A percentile compares a stretch with the other conserved stretches of the same genome.
Conservation (phyloP, 2,113 vertebrate genomes). For the Cryptomyrus ogoouensis region DNA sequence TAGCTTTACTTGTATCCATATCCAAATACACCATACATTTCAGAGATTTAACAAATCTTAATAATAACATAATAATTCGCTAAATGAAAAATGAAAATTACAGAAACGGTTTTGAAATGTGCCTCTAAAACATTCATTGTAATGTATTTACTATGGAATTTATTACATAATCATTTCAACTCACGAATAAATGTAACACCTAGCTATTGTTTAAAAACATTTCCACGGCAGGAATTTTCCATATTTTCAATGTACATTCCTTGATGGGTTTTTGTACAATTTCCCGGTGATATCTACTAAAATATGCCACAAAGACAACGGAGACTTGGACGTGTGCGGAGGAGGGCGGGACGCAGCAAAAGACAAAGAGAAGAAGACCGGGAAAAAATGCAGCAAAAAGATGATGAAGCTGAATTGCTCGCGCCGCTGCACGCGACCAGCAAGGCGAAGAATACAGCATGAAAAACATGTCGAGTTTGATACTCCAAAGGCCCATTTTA, state of each 20-base stretch:
- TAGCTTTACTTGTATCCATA: not conserved
- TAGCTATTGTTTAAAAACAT: not conserved
- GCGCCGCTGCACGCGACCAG: not conserved
- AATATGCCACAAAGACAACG: not conserved
- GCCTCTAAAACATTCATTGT: not conserved
- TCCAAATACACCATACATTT: not conserved
- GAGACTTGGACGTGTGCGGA: not conserved
- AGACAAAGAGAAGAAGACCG: slow-evolving; percentile 18
- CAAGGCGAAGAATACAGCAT: not conserved
- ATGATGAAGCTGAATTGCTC: not conserved
- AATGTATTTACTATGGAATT: no score
- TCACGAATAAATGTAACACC: not conserved
- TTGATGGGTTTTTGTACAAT: not conserved
- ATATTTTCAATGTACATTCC: not conserved
- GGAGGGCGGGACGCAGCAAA: not conserved
- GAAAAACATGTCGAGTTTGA: not conserved
- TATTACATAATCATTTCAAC: not conserved
- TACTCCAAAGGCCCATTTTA: not conserved
- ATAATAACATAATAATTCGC: not conserved
- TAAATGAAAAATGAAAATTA: not conserved
- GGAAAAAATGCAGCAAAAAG: not conserved
- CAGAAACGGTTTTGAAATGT: not conserved
- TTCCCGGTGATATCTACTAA: not conserved
- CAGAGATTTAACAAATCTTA: not conserved
- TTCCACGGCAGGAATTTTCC: not conserved